Evolutionary conservation across 2,888 invertebrate species (phyloP), one percentile per base, ranked within the genome.

Genomic region (Phytoseiulus persimilis): DNA sequence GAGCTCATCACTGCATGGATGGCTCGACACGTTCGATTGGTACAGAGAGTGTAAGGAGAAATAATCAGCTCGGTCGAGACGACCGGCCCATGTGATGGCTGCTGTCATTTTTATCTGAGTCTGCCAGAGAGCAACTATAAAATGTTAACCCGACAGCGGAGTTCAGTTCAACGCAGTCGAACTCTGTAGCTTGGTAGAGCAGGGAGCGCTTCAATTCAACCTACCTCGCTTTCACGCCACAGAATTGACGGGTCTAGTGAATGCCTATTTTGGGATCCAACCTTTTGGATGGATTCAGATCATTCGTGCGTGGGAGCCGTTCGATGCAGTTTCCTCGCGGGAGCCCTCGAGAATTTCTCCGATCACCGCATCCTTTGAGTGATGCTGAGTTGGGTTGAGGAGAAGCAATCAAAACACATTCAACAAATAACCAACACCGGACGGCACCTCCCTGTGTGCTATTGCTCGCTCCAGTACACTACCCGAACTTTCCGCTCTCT

Each of bases 181-280:
- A 14, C 5, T 65, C 65, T 65, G 18, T 65, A 28, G 18, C 14
- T 23, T 18, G 1, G 28, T 18, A 14, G 18, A 18, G 18, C 65
- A 1, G 18, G 11, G 18, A 65, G 28, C 14, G 6, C 46, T 11
- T 11, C 46, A 14, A 28, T 65, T 23, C 23, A 65, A 65, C 65
- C 18, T 23, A 65, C 65, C 65, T 65, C 65, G 65, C 65, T 65
- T 65, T 39, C 3, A 39, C 65, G 14, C 65, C 65, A 65, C 14
- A 65, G 65, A 65, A 65, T 65, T 28, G 65, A 65, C 65, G 65
- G 65, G 14, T 65, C 65, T 65, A 65, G 65, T 65, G 65, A 65
- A 65, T 65, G 65, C 65, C 65, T 65, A 65, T 65, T 65, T 65
- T 65, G 65, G 65, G 65, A 65, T 65, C 65, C 65, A 65, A 65